Conservation (phyloP, 2,888 invertebrate genomes). For the Folsomia candida region DNA sequence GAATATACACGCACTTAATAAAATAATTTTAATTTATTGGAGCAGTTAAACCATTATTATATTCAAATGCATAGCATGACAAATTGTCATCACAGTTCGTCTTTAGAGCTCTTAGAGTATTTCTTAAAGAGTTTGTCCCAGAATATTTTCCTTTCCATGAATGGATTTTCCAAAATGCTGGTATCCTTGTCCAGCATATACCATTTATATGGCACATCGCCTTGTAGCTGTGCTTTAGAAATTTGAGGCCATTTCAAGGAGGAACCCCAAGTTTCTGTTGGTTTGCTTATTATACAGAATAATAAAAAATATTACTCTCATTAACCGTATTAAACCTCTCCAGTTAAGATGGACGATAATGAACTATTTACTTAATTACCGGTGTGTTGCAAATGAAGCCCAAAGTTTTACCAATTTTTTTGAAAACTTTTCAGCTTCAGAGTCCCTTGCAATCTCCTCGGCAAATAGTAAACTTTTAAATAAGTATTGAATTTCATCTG, state of each 20-base stretch:
- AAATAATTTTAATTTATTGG: no score
- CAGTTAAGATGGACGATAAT: no score
- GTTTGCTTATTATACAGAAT: no score
- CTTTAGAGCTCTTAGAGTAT: neutral
- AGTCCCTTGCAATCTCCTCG: conserved; percentile 24
- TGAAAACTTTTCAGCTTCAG: conserved; percentile 34
- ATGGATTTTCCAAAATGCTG: conserved; percentile 26
- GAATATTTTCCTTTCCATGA: conserved; percentile 29
- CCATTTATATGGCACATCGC: conserved; percentile 38
- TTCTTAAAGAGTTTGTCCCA: conserved; percentile 33
- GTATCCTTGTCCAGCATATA: conserved; percentile 26
- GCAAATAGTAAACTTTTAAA: conserved; percentile 4
- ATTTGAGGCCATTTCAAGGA: conserved; percentile 33
- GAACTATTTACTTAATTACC: conserved; percentile 19
- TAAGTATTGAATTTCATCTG: conserved; percentile 20
- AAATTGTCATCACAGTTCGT: conserved; percentile 23
- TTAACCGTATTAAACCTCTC: neutral
- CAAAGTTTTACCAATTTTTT: conserved; percentile 34
- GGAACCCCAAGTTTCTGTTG: conserved; percentile 30
- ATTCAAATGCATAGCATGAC: no score
- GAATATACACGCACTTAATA: no score
- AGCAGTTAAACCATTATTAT: no score
- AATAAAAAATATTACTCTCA: no score
- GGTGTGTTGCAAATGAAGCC: conserved; percentile 33
- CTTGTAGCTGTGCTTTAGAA: conserved; percentile 36